Base-by-base conservation (phyloP, 1,140 invertebrate genomes). In the Leptinotarsa defecta region DNA sequence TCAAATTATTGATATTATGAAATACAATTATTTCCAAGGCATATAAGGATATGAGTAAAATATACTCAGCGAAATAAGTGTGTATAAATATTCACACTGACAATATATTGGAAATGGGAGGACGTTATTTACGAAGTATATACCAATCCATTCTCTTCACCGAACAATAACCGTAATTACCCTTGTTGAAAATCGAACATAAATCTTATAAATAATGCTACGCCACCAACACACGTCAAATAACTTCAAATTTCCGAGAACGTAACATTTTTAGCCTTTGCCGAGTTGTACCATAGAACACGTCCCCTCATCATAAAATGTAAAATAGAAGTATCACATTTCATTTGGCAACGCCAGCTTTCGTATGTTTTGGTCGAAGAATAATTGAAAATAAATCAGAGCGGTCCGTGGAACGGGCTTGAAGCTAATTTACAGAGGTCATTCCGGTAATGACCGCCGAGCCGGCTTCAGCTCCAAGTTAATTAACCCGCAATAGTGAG, bases 301-400 rank as follows among this genome's bases (percentile, higher is more conserved):
- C 52, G 52, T 57, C n/a, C n/a, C 52, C 52, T 57, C 52, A 57
- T 57, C 52, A 57, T 57, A 57, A 57, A 57, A 57, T 57, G 52
- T 57, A 57, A 65, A 65, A 65, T 34, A 34, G 64, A 65, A 65
- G 64, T 24, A 65, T 65, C 64, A 65, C 64, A 65, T 65, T 65
- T 65, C 64, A 65, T 70, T 70, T 20, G 68, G 43, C 34, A 52
- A 19, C 4, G 68, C n/a, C 68, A 34, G 24, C 68, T 20, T 48
- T 34, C 48, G 68, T 70, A 52, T 70, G 27, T 76, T 73, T 71
- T 49, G 72, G 76, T 48, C 68, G 61, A 71, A 61, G 76, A 77
- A 77, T 77, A 77, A 77, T 77, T 77, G 76, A 77, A 77, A 77
- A 77, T 77, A 77, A 77, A 77, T 77, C 76, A 77, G 76, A 27